Evolutionary conservation across 2,797 vertebrate genomes (phyloP).

Genomic region (Somateria mollissima): DNA sequence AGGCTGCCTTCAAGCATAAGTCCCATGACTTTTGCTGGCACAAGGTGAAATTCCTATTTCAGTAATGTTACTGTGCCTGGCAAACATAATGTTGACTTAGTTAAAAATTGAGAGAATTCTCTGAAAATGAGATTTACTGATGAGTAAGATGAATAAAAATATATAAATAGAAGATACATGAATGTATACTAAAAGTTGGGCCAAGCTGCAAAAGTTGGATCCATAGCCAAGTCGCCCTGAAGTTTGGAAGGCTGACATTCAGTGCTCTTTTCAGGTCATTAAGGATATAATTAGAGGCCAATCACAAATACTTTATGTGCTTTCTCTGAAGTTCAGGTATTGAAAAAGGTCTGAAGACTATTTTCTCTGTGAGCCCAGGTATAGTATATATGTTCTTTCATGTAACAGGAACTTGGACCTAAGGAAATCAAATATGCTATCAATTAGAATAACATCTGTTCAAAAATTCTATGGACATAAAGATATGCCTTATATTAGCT

Average conservation of each 20-base stretch:
- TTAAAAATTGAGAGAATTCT: slow-evolving; percentile 34
- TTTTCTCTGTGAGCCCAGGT: background rate
- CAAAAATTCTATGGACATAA: background rate
- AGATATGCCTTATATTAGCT: background rate
- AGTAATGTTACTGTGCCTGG: slow-evolving; percentile 39
- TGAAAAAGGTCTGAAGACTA: background rate
- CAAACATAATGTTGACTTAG: slow-evolving; percentile 34
- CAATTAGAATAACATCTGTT: background rate
- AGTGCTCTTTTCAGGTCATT: background rate
- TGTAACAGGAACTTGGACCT: background rate
- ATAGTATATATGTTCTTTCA: background rate
- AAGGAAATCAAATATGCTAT: background rate
- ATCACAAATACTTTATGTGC: background rate
- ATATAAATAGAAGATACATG: slow-evolving; percentile 29
- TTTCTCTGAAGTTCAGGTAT: slow-evolving; percentile 4
- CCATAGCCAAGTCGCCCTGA: background rate
- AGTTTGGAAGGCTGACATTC: background rate
- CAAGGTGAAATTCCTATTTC: slow-evolving; percentile 53
- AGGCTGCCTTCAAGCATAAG: slow-evolving; percentile 1
- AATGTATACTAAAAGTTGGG: background rate
- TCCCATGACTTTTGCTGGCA: slow-evolving; percentile 53
- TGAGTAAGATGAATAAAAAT: slow-evolving; percentile 39
- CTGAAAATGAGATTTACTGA: slow-evolving; percentile 48
- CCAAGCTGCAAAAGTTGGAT: background rate
- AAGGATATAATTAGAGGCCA: background rate